Base-by-base conservation (phyloP, 1,140 invertebrate species). In the Gryon sp. region DNA sequence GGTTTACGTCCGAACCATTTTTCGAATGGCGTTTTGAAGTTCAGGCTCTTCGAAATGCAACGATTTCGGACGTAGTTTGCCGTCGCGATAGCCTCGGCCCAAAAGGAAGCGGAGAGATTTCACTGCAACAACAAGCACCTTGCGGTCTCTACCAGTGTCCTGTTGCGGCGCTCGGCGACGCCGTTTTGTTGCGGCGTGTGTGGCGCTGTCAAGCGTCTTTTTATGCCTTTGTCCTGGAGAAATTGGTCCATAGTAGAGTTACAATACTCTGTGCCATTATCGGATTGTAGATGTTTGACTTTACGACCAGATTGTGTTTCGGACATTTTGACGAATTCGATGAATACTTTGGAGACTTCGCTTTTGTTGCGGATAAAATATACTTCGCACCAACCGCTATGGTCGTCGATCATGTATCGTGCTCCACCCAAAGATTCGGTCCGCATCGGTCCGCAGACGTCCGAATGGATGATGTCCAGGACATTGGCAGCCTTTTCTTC, bases 331-430 rank as follows among this genome's bases (percentile, higher is more conserved):
- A 79, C 78, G 76, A 72, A 84, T 30, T 72, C 20, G 40, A 74
- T 72, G 74, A 85, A 80, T 57, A 63, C 52, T 16, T 65, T 6
- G 24, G 72, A 41, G 11, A 82, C 82, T 43, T 85, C 76, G 15
- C 24, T 36, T 68, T 84, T 86, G 8, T 73, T 36, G 48, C 81
- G 80, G 1, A 86, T 22, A 32, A 84, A 81, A 48, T 82, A 83
- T 11, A 80, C 74, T 16, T 26, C 69, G 19, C 73, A 62, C 18
- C 62, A 78, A 24, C 76, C 62, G 16, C 73, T 78, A 62, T 57
- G 79, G 50, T 86, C 81, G 59, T 87, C 83, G 7, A 82, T 86
- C 32, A 87, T 82, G 50, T 84, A 86, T 9, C 48, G 30, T 9
- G 63, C 53, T 9, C 78, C 76, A 1, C 60, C 52, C 0, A 57